Evolutionary conservation across 1,140 invertebrate genomes (phyloP), one percentile per base, ranked within the genome.

Genomic region (Steinernema khuongi): DNA sequence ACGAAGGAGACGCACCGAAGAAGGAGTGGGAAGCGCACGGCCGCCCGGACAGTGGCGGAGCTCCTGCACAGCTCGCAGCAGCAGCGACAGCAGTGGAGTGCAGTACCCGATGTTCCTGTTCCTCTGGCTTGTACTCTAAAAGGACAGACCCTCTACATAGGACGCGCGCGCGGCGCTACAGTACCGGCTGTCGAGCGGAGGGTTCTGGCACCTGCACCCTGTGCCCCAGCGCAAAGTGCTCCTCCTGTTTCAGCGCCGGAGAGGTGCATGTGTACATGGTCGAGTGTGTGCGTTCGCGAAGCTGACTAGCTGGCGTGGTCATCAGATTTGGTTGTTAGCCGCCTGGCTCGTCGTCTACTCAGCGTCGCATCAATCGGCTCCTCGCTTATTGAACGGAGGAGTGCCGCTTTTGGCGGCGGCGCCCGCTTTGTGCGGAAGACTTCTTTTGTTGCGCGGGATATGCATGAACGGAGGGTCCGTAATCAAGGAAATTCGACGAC

Each of bases 401-500:
- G 50, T 60, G 50, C 26, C 50, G 14, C 50, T 60, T 60, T 60
- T 60, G 50, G 50, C 50, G 50, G 50, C 50, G n/a, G 50, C 50
- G 7, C 50, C 7, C 50, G 7, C 50, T n/a, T n/a, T 14, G 50
- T 60, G 50, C 50, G 50, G 50, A 60, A 7, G 50, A 60, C 50
- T 60, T 60, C 50, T 60, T 60, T 60, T 60, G 50, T 60, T 60
- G 50, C 50, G 50, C 50, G 50, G 50, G 50, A 60, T 60, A 60
- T 60, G 50, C 50, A 26, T 60, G 50, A 60, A 60, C 50, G 50
- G 26, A 60, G 50, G 26, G 50, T 60, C 50, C 50, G 50, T 60
- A 60, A 60, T 60, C 50, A 60, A 60, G 50, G 50, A 60, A 60
- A 60, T 60, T 60, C 50, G 50, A 60, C 50, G 50, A 60, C 50